Base-by-base conservation (phyloP, 2,888 invertebrate species). In the Neoitamus cyanurus region DNA sequence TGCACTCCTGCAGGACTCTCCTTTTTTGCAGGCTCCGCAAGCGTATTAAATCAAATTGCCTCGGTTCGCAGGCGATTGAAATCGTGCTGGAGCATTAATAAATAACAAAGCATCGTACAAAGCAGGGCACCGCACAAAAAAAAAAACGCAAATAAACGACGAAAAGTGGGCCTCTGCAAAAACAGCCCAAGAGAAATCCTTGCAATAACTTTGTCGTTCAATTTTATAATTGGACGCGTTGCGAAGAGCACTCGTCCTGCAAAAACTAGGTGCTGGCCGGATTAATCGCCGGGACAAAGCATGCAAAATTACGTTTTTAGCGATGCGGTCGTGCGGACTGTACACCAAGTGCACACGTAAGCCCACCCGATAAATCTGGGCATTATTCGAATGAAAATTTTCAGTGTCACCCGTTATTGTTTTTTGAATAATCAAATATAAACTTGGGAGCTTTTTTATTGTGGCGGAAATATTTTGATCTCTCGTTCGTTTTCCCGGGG, bases 221-320 rank as follows among this genome's bases (percentile, higher is more conserved):
- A 58, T 80, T 58, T 80, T 80, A 80, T 80, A 80, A 80, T 80
- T 80, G 78, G 31, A 80, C 48, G 58, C 37, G 34, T 30, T 15
- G 20, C 58, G 31, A 80, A 58, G 31, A 46, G n/a, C 25, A 30
- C 42, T 46, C 42, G 42, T 58, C 20, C 58, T 58, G 20, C 37
- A 75, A 37, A 36, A 37, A 37, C 37, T 36, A 75, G 25, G 11
- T 37, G 37, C 34, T 28, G 46, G 13, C 46, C 6, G 28, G 9
- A 58, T 58, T 58, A 58, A 58, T 15, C 58, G 25, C 20, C 25
- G 20, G 20, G 20, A 58, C 58, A 20, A 58, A 58, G 20, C 58
- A 58, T 58, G 25, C 58, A 25, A 58, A 58, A 58, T 58, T 25
- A 58, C 58, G 58, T 58, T 58, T 58, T 58, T 58, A 58, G 58